Conservation (phyloP, 1,140 invertebrate species). For the Mamestra configurata region DNA sequence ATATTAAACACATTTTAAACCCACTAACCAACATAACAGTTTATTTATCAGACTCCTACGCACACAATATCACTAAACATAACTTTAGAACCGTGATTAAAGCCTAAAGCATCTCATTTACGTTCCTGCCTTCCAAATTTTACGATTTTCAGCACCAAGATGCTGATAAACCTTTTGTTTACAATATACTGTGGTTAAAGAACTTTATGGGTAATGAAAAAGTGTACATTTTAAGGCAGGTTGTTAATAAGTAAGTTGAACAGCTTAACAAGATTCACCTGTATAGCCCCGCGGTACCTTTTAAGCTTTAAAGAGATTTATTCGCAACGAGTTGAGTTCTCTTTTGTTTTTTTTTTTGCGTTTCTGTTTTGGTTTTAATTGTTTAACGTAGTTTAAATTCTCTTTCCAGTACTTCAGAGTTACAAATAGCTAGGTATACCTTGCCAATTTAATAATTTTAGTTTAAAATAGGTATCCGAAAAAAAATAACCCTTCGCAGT, state of each 20-base stretch:
- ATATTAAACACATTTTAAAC: background rate
- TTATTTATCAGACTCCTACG: background rate
- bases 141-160: slow-evolving; percentile 15
- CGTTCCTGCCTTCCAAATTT: slow-evolving; percentile 26
- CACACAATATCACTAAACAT: background rate
- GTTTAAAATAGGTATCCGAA: too few relatives aligned
- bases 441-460: too few relatives aligned
- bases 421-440: too few relatives aligned
- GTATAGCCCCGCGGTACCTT: slow-evolving; percentile 45
- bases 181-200: background rate
- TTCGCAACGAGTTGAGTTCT: slow-evolving; percentile 21
- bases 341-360: slow-evolving; percentile 22
- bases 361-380: background rate
- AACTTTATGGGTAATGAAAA: slow-evolving; percentile 31
- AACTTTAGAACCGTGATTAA: slow-evolving; percentile 27
- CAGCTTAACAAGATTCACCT: slow-evolving; percentile 34
- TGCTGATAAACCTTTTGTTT: slow-evolving; percentile 31
- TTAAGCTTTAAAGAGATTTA: slow-evolving; percentile 53
- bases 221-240: slow-evolving; percentile 6
- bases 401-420: too few relatives aligned
- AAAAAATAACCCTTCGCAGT: too few relatives aligned
- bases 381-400: too few relatives aligned
- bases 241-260: slow-evolving; percentile 25
- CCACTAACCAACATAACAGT: background rate
- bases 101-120: slow-evolving; percentile 17